Evolutionary conservation across 2,888 invertebrate species (phyloP).

Genomic region (Lasius fuliginosus): DNA sequence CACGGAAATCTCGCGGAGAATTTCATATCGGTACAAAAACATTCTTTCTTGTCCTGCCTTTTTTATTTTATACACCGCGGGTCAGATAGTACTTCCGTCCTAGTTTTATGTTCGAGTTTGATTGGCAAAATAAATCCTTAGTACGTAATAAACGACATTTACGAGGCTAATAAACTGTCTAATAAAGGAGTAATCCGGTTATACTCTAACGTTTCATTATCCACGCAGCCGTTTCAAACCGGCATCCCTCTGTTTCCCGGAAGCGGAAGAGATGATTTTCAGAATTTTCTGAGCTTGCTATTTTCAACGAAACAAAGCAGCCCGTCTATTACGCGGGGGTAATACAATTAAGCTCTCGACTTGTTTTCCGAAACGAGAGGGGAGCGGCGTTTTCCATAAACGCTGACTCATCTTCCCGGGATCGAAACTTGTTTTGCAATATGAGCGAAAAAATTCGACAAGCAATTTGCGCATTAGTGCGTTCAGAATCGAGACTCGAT

Average conservation of each 20-base stretch:
- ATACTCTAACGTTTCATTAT: conserved; percentile 53
- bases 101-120: conserved; percentile 30
- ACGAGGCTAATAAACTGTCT: conserved; percentile 62
- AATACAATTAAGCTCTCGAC: conserved; percentile 48
- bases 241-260: conserved; percentile 4
- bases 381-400: conserved; percentile 10
- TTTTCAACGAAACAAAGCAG: conserved; percentile 54
- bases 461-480: conserved; percentile 47
- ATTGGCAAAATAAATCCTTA: conserved; percentile 53
- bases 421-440: conserved; percentile 35
- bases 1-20: neutral
- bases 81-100: neutral
- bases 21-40: conserved; percentile 7
- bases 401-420: conserved; percentile 36
- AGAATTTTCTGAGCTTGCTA: conserved; percentile 56
- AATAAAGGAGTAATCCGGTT: conserved; percentile 61
- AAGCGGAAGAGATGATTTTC: conserved; percentile 50
- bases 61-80: conserved; percentile 31
- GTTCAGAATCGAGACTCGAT: neutral
- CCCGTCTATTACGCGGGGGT: conserved; percentile 41
- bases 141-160: conserved; percentile 59
- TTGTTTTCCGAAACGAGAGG: conserved; percentile 53
- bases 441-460: conserved; percentile 41
- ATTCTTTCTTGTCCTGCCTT: neutral
- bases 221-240: conserved; percentile 43